Percentiles rank a stretch among this genome's conserved stretches.
Conservation (phyloP, 2,797 vertebrate genomes). For the Danio albolineatus region DNA sequence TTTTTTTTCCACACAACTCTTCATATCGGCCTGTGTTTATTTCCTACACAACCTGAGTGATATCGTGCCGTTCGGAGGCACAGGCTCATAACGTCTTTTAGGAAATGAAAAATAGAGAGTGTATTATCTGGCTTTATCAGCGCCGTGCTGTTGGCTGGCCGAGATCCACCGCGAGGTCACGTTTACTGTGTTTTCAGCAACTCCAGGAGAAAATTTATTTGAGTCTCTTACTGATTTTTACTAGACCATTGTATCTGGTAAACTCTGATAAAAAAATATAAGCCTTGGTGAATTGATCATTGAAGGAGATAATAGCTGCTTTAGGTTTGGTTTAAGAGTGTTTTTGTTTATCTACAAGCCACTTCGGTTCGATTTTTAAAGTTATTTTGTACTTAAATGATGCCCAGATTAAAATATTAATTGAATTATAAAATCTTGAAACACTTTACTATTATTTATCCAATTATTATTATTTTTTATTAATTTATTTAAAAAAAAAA, state of each 20-base stretch:
- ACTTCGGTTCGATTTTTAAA: background rate
- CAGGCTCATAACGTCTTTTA: conserved; percentile 72
- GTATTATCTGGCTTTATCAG: conserved; percentile 79
- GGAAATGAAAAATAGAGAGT: conserved; percentile 79
- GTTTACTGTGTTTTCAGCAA: background rate
- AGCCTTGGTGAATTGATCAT: background rate
- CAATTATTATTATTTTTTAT: no score
- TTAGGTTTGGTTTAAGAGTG: background rate
- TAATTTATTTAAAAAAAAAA: no score
- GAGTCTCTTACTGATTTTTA: background rate
- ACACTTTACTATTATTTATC: no score
- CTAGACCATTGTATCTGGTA: background rate
- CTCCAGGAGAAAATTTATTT: background rate
- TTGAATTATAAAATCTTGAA: no score
- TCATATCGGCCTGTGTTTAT: conserved; percentile 45
- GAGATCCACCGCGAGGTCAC: conserved; percentile 58
- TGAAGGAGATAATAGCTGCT: conserved; percentile 2
- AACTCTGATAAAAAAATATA: background rate
- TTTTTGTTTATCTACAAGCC: background rate
- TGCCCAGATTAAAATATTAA: no score
- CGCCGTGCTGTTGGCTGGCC: conserved; percentile 67
- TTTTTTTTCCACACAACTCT: background rate
- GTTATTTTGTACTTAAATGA: no score
- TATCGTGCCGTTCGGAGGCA: conserved; percentile 57
- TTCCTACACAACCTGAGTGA: conserved; percentile 59